Base-by-base conservation (phyloP, 2,797 vertebrate genomes). In the Notolabrus celidotus region DNA sequence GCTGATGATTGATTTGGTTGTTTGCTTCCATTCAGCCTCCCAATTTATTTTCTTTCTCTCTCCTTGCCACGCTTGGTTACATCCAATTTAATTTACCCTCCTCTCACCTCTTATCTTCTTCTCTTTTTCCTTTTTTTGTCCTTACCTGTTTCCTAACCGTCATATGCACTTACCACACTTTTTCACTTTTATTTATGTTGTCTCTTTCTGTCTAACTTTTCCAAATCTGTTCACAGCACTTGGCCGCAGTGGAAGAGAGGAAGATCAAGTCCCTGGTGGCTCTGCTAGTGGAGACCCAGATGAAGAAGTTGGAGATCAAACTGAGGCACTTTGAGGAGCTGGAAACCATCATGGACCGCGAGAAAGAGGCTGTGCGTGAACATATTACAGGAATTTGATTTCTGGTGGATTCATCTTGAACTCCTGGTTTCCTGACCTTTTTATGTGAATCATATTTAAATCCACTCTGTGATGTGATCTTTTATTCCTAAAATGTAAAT, bases 281-380 rank as follows among this genome's bases (percentile, higher is more conserved):
- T 19, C 93, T 99, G 31, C 85, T 99, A 88, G 98, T 99, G 77
- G 98, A 99, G 85, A 99, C 97, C 0, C 98, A 99, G 86, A 99
- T 99, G 98, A 99, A 99, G 93, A 99, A 99, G 80, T 84, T 99
- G 84, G 98, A 99, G 93, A 98, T 99, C 70, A 99, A 99, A 74
- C 94, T 99, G 59, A 94, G 98, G 64, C 98, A 99, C 81, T 99
- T 99, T 70, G 98, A 99, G 88, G 98, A 99, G 86, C 85, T 99
- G 82, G 98, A 99, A 89, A 99, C 98, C 75, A 99, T 99, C 73
- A 99, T 99, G 98, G 98, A 99, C 89, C 88, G 97, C 3, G 98
- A 99, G 78, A 98, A 99, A 17, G 98, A 99, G 82, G 97, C 98
- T 25, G 98, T 99, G 85, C 96, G 88, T 85, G 38, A 96, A 95